Percentiles rank a stretch among this genome's conserved stretches.
Conservation (phyloP, 1,140 invertebrate species). For the Drosophila nasuta region DNA sequence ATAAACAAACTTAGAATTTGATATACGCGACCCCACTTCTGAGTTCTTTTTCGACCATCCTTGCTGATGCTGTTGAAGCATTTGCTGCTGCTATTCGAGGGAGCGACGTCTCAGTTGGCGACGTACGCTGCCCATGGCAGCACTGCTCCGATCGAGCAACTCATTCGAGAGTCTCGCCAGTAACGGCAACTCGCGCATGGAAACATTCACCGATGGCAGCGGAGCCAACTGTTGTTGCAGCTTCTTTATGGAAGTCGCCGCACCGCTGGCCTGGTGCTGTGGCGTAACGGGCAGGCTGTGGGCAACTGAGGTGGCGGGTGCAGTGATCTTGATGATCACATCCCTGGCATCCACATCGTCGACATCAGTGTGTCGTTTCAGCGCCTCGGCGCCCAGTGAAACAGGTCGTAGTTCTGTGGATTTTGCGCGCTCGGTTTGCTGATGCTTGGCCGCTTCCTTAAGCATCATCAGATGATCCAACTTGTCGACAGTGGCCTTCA, state of each 20-base stretch:
- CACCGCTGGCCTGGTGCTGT: slow-evolving; percentile 55
- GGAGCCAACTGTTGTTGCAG: slow-evolving; percentile 77
- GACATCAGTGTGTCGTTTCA: slow-evolving; percentile 60
- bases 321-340: slow-evolving; percentile 51
- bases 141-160: slow-evolving; percentile 72
- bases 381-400: slow-evolving; percentile 75
- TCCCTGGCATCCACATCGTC: slow-evolving; percentile 45
- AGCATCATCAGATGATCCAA: slow-evolving; percentile 88
- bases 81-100: slow-evolving; percentile 62
- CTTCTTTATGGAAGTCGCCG: slow-evolving; percentile 68
- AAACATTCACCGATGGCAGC: slow-evolving; percentile 80
- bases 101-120: slow-evolving; percentile 70
- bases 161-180: slow-evolving; percentile 78
- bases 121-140: slow-evolving; percentile 62
- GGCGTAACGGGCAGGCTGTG: slow-evolving; percentile 78
- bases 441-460: slow-evolving; percentile 82
- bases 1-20: slow-evolving; percentile 74
- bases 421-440: slow-evolving; percentile 55
- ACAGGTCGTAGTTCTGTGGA: slow-evolving; percentile 62
- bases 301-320: slow-evolving; percentile 25
- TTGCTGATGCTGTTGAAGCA: not conserved
- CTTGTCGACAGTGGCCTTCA: slow-evolving; percentile 88
- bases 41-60: slow-evolving; percentile 8
- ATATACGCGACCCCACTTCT: slow-evolving; percentile 49
- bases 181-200: slow-evolving; percentile 81